Evolutionary conservation across 2,113 vertebrate genomes (phyloP).

Genomic region (Hemicordylus capensis): DNA sequence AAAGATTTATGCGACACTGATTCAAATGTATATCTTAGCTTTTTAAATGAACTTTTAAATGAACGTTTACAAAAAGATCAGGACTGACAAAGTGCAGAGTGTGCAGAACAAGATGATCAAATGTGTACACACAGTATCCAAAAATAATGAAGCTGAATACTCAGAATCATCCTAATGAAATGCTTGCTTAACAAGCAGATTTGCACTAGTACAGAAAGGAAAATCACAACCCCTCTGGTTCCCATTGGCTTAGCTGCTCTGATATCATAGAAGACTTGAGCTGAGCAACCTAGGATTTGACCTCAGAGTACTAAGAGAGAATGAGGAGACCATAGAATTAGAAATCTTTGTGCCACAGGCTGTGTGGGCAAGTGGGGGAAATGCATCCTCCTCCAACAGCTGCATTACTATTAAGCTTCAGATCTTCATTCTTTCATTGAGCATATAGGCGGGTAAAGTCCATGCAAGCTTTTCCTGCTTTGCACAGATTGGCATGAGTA

Average conservation of each 20-base stretch:
- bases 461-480: neutral
- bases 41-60: accelerated
- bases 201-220: neutral
- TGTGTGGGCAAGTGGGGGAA: neutral
- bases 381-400: neutral
- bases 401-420: neutral
- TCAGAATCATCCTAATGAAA: neutral
- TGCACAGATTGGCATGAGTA: neutral
- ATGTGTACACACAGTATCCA: neutral
- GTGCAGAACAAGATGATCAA: neutral
- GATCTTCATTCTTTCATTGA: neutral
- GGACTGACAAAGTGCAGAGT: neutral
- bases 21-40: neutral
- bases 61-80: neutral
- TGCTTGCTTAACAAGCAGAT: neutral
- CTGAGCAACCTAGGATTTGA: too few relatives aligned
- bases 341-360: neutral
- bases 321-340: neutral
- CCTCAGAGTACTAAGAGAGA: neutral
- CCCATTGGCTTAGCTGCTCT: neutral
- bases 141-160: neutral
- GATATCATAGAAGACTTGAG: neutral
- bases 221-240: neutral
- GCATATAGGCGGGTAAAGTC: neutral
- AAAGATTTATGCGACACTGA: neutral